Evolutionary conservation across 2,113 vertebrate species (phyloP), one percentile per base, ranked within the genome.

Genomic region (Archocentrus centrarchus): DNA sequence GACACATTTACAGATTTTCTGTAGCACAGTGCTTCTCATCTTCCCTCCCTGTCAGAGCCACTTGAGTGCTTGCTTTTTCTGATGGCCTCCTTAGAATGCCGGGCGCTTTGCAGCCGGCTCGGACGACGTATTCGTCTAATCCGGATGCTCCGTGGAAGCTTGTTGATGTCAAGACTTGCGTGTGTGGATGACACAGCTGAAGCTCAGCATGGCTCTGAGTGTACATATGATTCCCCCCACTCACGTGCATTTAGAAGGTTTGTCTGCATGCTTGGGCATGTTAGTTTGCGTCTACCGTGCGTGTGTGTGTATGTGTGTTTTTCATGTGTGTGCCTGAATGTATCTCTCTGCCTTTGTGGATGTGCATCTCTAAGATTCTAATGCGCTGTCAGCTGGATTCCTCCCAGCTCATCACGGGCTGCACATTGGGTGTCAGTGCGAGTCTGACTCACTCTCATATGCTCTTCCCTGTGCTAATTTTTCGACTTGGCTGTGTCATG

Each of bases 401-500:
- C 79, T 90, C 88, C 87, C 88, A 83, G 89, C 91, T 94, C 94
- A 89, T 92, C 92, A 88, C 81, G 53, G 88, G 84, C 86, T 90
- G 93, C 91, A 90, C 92, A 93, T 82, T 84, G 86, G 86, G 88
- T 92, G 94, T 95, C 95, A 94, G 88, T 39, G 91, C 59, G 80
- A 85, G 90, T 94, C 93, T 94, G 91, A 92, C 92, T 96, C 93
- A 94, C 89, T 89, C 89, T 95, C 90, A 91, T 92, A 92, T 90
- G 90, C 92, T 94, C 88, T 86, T 88, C 90, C 77, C 85, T 78
- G 83, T 82, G 85, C 90, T 93, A 86, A 91, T 93, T 93, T 90
- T 88, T 85, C 63, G 11, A 93, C 93, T 92, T 59, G 85, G 81
- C 86, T 60, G 62, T 90, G 85, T 89, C 93, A 88, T 92, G 90